Conservation (phyloP, 64 coral and sea anemone genomes). For the Stylophora pistillata region DNA sequence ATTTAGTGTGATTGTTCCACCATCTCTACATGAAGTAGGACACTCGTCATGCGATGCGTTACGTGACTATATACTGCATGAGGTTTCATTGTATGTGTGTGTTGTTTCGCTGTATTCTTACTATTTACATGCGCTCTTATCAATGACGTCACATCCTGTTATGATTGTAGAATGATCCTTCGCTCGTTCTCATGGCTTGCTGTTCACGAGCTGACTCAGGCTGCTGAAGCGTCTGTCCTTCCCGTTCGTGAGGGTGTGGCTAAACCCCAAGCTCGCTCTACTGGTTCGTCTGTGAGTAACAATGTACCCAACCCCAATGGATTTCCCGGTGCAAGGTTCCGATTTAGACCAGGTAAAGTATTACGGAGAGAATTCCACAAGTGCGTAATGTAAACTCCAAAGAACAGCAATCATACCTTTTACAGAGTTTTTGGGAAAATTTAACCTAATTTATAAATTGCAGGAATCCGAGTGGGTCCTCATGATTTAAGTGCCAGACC, state of each 20-base stretch:
- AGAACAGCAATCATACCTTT: no score
- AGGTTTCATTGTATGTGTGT: no score
- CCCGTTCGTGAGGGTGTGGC: constrained; percentile 89
- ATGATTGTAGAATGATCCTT: constrained; percentile 75
- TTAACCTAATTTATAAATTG: neutral
- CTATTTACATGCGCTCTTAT: neutral
- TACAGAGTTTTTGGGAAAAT: no score
- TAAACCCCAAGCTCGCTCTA: constrained; percentile 86
- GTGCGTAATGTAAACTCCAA: no score
- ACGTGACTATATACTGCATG: no score
- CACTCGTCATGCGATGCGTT: no score
- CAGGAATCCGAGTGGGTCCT: constrained; percentile 87
- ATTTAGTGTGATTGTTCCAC: no score
- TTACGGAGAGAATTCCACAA: no score
- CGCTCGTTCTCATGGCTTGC: constrained; percentile 80
- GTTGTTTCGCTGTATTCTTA: neutral
- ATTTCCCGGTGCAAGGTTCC: constrained; percentile 53
- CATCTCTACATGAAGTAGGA: no score
- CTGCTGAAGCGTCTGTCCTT: constrained; percentile 83
- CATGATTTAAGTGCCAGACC: constrained; percentile 24
- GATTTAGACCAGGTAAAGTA: constrained; percentile 65
- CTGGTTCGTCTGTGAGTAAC: constrained; percentile 75
- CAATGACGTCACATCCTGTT: neutral
- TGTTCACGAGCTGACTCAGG: constrained; percentile 73
- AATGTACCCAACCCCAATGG: constrained; percentile 61